Base-by-base conservation (phyloP, 2,113 vertebrate species). In the Eulemur rufifrons region DNA sequence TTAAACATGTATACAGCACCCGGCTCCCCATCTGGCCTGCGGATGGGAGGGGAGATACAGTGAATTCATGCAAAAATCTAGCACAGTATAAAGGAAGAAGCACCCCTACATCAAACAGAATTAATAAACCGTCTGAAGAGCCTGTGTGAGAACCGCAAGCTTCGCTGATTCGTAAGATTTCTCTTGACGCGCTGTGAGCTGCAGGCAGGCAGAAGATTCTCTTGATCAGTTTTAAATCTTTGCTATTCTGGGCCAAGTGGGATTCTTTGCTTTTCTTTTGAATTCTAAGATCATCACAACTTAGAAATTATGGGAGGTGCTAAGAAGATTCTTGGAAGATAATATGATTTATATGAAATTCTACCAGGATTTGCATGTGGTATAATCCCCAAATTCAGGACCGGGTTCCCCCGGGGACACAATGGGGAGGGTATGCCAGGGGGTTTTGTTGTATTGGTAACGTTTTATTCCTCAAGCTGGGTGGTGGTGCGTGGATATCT, bases 1-100 rank as follows among this genome's bases (percentile, higher is more conserved):
- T 97, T 89, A 95, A 98, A 98, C 18, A 95, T 82, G 7, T 52
- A 94, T 78, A 64, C 50, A 73, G 86, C 78, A 94, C 89, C 94
- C 82, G 56, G 91, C 95, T 95, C 95, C 97, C 82, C 97, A 98
- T 94, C 89, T 89, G 82, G 96, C 21, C 76, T 12, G 42, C 0
- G 2, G 15, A 39, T 0, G 2, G 9, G 85, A 96, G 80, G 64
- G 92, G 93, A 84, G 68, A 10, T 13, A 6, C 1, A 4, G 34
- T 25, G 68, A 80, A 94, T 59, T 77, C 89, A 4, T 17, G 21
- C 2, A 15, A 20, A 80, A 95, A 81, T 37, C 76, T 86, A 32
- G 3, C 15, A 42, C 23, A 2, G 45, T 68, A 54, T 42, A 50
- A 84, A 66, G 87, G 69, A 42, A 63, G 82, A 61, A 20, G 39